phyloP scores from a whole-genome alignment of 2,888 invertebrate species.

The Venusia cambrica region DNA sequence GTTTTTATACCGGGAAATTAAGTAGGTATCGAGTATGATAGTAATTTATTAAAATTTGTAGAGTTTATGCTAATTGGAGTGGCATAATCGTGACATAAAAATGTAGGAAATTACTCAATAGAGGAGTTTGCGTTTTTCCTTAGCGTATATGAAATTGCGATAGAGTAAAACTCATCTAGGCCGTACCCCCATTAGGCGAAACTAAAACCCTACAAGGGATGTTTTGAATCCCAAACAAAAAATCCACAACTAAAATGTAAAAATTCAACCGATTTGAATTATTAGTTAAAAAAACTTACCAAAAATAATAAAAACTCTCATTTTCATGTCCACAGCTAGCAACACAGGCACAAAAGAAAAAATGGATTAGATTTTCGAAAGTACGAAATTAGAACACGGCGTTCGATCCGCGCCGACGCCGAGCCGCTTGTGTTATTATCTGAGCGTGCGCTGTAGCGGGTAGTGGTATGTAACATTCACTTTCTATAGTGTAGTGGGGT shows the following conservation, averaged over 20 bases:
- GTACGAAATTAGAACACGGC: constrained; percentile 42
- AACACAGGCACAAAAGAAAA: constrained; percentile 60
- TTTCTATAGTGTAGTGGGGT: constrained; percentile 73
- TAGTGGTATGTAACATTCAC: constrained; percentile 63
- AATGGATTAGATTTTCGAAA: constrained; percentile 34
- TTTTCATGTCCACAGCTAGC: constrained; percentile 45
- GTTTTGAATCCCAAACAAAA: not conserved
- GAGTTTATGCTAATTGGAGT: constrained; percentile 10
- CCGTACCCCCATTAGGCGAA: no score
- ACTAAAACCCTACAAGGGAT: not conserved
- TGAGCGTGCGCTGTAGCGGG: constrained; percentile 41
- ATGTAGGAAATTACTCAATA: constrained; percentile 21
- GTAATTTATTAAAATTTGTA: constrained; percentile 14
- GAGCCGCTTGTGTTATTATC: constrained; percentile 61
- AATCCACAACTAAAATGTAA: not conserved
- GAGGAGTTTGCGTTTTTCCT: constrained; percentile 9
- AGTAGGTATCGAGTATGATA: constrained; percentile 1
- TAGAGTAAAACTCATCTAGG: no score
- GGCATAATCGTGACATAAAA: constrained; percentile 20
- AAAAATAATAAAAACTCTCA: constrained; percentile 61
- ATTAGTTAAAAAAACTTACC: constrained; percentile 58
- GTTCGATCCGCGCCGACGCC: constrained; percentile 65
- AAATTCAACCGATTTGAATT: no score
- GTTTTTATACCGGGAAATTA: constrained; percentile 11
- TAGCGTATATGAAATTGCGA: constrained; percentile 3